A percentile compares a stretch with the other conserved stretches of the same genome.
These are phyloP conservation scores for Phoxinus dragarum DNA, from an alignment of 2,797 vertebrate genomes.

Conservation along the genomic window DNA sequence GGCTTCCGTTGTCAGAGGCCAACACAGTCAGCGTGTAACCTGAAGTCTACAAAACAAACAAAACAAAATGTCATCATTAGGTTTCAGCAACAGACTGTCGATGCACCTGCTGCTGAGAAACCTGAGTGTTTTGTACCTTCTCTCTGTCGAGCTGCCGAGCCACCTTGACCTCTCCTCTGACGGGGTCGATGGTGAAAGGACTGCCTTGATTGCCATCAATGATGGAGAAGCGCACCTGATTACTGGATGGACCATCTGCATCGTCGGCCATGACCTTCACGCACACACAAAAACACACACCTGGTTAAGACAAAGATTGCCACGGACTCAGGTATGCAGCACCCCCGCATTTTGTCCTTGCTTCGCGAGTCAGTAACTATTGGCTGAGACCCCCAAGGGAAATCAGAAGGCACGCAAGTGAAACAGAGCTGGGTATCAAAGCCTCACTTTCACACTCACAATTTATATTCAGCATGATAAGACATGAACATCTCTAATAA, in stretches of 20 bases:
- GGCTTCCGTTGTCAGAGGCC: slow-evolving; percentile 88
- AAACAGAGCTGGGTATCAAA: slow-evolving; percentile 64
- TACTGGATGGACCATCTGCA: slow-evolving; percentile 89
- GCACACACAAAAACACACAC: slow-evolving; percentile 53
- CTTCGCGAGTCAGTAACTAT: slow-evolving; percentile 40
- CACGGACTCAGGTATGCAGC: slow-evolving; percentile 29
- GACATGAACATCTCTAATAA: slow-evolving; percentile 62
- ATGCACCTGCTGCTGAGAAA: slow-evolving; percentile 57
- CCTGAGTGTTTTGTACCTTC: slow-evolving; percentile 77
- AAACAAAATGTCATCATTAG: slow-evolving; percentile 25
- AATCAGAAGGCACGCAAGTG: slow-evolving; percentile 45
- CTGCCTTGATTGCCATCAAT: slow-evolving; percentile 92
- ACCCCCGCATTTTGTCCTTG: slow-evolving; percentile 13
- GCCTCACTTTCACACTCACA: slow-evolving; percentile 63
- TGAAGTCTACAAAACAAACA: slow-evolving; percentile 83
- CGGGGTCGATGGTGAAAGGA: slow-evolving; percentile 90
- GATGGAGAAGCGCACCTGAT: slow-evolving; percentile 88
- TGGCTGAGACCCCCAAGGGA: slow-evolving; percentile 43
- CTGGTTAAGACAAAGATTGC: slow-evolving; percentile 42
- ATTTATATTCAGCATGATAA: slow-evolving; percentile 69
- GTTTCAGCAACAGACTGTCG: slow-evolving; percentile 27
- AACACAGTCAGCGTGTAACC: slow-evolving; percentile 92
- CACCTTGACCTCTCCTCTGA: slow-evolving; percentile 90
- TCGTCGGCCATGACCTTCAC: slow-evolving; percentile 92
- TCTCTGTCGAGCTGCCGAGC: slow-evolving; percentile 93